Evolutionary conservation across 1,140 invertebrate species (phyloP).

Genomic region (Platyscapa corneri): DNA sequence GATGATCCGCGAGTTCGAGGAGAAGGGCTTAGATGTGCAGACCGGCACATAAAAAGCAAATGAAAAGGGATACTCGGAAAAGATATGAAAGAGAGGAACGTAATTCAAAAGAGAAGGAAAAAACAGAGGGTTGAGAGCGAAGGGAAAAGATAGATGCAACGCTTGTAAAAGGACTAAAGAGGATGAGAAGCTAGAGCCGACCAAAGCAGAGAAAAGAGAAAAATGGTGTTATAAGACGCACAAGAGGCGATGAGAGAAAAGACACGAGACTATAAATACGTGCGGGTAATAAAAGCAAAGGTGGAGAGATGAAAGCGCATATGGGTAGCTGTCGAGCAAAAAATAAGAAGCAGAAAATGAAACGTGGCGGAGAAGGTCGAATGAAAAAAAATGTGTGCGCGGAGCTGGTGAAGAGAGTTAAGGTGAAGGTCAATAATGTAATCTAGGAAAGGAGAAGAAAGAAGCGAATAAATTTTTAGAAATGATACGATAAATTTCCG

Average conservation of each 20-base stretch:
- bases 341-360: constrained; percentile 29
- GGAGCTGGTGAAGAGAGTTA: background rate
- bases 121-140: background rate
- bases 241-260: constrained; percentile 23
- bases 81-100: background rate
- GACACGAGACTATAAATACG: constrained; percentile 38
- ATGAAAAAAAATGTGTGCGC: constrained; percentile 20
- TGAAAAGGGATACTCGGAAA: constrained; percentile 11
- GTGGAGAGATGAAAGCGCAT: constrained; percentile 36
- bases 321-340: constrained; percentile 16
- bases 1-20: background rate
- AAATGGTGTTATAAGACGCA: constrained; percentile 9
- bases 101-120: background rate
- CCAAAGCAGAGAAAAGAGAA: background rate
- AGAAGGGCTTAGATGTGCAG: background rate
- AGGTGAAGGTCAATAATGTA: constrained; percentile 47
- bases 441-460: constrained; percentile 23
- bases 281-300: constrained; percentile 15
- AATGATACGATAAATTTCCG: constrained; percentile 38
- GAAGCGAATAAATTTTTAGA: constrained; percentile 27
- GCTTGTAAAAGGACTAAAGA: background rate
- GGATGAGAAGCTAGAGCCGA: background rate
- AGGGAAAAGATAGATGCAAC: background rate
- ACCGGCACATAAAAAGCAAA: background rate
- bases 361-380: constrained; percentile 22